These are phyloP conservation scores for Eupeodes latifasciatus DNA, from an alignment of 2,888 invertebrate species.

Conservation along the genomic window DNA sequence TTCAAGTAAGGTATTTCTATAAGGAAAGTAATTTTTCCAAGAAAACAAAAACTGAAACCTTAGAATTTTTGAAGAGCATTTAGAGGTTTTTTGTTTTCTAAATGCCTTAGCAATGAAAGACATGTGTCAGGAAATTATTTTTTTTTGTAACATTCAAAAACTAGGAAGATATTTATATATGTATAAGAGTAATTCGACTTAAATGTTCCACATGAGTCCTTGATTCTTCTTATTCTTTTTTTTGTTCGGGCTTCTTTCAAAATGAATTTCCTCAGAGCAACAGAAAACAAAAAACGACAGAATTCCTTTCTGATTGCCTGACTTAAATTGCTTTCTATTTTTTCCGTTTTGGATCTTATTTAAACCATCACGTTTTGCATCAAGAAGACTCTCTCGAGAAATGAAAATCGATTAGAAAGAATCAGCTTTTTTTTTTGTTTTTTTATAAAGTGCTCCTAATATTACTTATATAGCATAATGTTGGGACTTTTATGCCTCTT, in stretches of 20 bases:
- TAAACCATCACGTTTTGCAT: conserved; percentile 59
- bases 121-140: conserved; percentile 26
- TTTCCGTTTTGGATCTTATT: neutral
- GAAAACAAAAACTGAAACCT: neutral
- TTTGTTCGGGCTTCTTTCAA: neutral
- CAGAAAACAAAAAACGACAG: neutral
- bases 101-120: neutral
- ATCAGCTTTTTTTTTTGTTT: neutral
- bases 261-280: neutral
- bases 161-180: conserved; percentile 11
- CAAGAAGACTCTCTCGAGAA: conserved; percentile 46
- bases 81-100: neutral
- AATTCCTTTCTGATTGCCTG: conserved; percentile 33
- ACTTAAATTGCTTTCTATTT: conserved; percentile 38
- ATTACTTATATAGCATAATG: conserved; percentile 10
- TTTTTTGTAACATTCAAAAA: neutral
- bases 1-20: neutral
- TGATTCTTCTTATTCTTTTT: neutral
- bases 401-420: conserved; percentile 64
- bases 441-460: conserved; percentile 17
- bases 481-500: conserved; percentile 34
- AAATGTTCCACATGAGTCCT: conserved; percentile 30
- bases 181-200: conserved; percentile 12
- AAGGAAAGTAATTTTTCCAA: neutral
- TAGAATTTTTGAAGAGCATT: neutral